phyloP scores from a whole-genome alignment of 2,888 invertebrate species.

The Melanostoma mellinum region DNA sequence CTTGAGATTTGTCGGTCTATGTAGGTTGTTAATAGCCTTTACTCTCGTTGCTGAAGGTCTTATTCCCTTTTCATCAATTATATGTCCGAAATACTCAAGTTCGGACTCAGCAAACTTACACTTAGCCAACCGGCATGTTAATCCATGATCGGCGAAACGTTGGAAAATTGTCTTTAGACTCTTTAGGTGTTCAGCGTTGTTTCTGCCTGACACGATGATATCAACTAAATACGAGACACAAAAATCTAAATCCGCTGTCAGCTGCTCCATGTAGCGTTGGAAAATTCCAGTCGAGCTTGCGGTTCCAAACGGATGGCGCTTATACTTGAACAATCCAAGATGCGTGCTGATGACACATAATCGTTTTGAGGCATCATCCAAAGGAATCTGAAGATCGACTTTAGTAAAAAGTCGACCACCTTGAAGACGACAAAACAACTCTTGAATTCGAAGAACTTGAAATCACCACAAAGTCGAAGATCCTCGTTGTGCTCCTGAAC shows the following conservation, averaged over 20 bases:
- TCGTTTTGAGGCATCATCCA: not conserved
- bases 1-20: too few relatives aligned
- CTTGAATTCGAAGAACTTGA: not conserved
- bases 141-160: not conserved
- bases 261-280: constrained; percentile 1
- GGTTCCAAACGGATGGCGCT: not conserved
- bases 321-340: not conserved
- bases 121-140: not conserved
- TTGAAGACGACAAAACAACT: not conserved
- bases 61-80: not conserved
- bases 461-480: not conserved
- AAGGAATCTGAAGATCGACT: not conserved
- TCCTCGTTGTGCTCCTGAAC: not conserved
- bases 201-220: constrained; percentile 1
- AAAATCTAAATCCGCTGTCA: not conserved
- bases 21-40: too few relatives aligned
- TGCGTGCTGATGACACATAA: not conserved
- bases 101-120: not conserved
- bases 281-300: constrained; percentile 1
- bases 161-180: not conserved
- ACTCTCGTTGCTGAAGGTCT: not conserved
- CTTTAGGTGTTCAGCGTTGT: not conserved
- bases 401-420: constrained; percentile 5
- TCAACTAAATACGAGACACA: constrained; percentile 1
- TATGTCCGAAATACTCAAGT: not conserved